Conservation (phyloP, 1,140 invertebrate species). For the Conus ventricosus region DNA sequence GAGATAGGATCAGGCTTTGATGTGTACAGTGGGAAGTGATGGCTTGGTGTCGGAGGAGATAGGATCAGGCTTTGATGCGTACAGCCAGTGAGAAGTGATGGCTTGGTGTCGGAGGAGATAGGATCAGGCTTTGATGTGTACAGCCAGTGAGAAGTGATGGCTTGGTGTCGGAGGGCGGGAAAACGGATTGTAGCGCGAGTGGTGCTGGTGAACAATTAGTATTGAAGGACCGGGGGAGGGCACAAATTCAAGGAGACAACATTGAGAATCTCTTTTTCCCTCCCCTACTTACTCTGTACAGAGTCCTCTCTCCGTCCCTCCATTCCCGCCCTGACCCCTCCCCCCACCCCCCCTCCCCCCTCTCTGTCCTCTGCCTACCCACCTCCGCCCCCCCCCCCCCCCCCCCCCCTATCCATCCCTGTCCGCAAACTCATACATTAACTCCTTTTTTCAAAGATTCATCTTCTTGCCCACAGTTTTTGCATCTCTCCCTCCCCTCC, state of each 20-base stretch:
- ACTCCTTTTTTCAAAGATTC: no score
- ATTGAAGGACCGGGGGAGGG: slow-evolving; percentile 38
- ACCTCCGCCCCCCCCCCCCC: not conserved
- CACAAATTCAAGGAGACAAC: slow-evolving; percentile 9
- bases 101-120: no score
- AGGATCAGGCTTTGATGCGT: no score
- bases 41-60: no score
- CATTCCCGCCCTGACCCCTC: not conserved
- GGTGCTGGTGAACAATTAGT: slow-evolving; percentile 40
- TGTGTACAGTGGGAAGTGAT: no score
- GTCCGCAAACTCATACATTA: not conserved
- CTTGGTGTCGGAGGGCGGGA: no score
- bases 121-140: no score
- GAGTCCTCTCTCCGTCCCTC: not conserved
- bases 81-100: no score
- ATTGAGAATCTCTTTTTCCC: slow-evolving; percentile 19
- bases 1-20: no score
- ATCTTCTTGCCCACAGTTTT: not conserved
- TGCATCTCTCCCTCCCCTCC: not conserved
- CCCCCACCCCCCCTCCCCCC: not conserved
- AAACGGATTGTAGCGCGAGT: no score
- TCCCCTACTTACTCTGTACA: not conserved
- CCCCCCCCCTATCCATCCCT: not conserved
- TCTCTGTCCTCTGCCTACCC: not conserved
- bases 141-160: no score